Evolutionary conservation across 2,113 vertebrate genomes (phyloP), one percentile per base, ranked within the genome.

Genomic region (Chloebia gouldiae): DNA sequence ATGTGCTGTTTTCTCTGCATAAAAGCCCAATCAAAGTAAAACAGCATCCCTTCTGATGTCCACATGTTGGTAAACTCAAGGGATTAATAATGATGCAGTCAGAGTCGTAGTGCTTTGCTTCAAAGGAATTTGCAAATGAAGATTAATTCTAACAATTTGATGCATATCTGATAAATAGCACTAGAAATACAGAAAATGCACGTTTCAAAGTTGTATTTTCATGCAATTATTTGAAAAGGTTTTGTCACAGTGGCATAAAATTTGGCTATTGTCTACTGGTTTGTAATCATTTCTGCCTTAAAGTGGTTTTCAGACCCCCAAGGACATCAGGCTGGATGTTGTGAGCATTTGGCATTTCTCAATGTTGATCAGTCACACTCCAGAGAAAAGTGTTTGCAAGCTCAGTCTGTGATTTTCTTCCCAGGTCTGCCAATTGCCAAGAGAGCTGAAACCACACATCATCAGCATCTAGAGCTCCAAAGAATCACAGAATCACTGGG

Each of bases 91-190:
- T 13, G 39, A 61, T 44, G 16, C 51, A 88, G 69, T 28, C 72
- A 63, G 53, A 91, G 65, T 5, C 1, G 1, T 10, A 90, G 44
- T 14, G 44, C 66, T 93, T 83, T 53, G 63, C 75, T 92, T 82
- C 76, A 97, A 95, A 85, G 47, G 77, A 95, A 91, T 63, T 70
- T 19, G 59, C 40, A 87, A 95, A 91, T 90, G 70, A 95, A 97
- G 90, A 97, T 90, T 96, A 96, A 97, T 96, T 96, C 93, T 72
- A 96, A 82, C 70, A 95, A 94, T 53, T 80, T 88, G 57, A 90
- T 90, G 93, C 59, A 80, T 60, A 88, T 80, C 91, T 96, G 82
- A 96, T 90, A 92, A 94, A 91, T 33, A 54, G 66, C 70, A 88
- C 65, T 80, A 91, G 72, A 72, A 64, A 94, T 69, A 61, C 35